Base-by-base conservation (phyloP, 2,888 invertebrate genomes). In the Tachina grossa region DNA sequence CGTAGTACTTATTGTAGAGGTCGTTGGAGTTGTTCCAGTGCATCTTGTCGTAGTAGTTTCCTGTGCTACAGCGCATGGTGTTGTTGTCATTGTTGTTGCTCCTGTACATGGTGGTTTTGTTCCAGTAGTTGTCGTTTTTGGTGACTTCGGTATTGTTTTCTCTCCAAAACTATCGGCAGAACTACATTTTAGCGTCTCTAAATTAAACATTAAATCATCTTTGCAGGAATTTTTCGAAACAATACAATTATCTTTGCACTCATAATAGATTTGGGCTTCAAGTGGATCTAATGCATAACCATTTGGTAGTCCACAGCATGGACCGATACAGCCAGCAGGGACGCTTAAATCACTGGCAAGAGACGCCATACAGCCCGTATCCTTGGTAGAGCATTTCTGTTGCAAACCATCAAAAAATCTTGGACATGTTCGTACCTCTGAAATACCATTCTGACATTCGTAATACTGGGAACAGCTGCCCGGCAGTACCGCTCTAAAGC, bases 381-480 rank as follows among this genome's bases (percentile, higher is more conserved):
- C 89, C 16, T 87, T 85, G 83, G 57, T 87, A 1, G 91, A 90
- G 85, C 92, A 92, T 2, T 65, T 87, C 39, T 88, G 88, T 6
- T 84, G 83, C 49, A 76, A 65, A 6, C 88, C 77, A 84, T 92
- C 91, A 87, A 87, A 92, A 5, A 87, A 88, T 0, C 77, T 82
- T 6, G 89, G 85, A 47, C 92, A 92, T 0, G 76, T 80, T 57
- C 69, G 87, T 31, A 89, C 66, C 4, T 82, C 14, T 14, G 90
- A 89, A 4, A 78, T 39, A 4, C 89, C 90, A 53, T 87, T 86
- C 68, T 88, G 88, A 22, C 92, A 92, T 83, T 90, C 89, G 22
- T 90, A 92, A 87, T 89, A 92, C 71, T 89, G 88, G 0, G 89
- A 89, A 69, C 92, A 92, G 75, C 91, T 91, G 16, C 92, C 92